phyloP scores from a whole-genome alignment of 2,797 vertebrate species.

The Mionectes olivaceus region DNA sequence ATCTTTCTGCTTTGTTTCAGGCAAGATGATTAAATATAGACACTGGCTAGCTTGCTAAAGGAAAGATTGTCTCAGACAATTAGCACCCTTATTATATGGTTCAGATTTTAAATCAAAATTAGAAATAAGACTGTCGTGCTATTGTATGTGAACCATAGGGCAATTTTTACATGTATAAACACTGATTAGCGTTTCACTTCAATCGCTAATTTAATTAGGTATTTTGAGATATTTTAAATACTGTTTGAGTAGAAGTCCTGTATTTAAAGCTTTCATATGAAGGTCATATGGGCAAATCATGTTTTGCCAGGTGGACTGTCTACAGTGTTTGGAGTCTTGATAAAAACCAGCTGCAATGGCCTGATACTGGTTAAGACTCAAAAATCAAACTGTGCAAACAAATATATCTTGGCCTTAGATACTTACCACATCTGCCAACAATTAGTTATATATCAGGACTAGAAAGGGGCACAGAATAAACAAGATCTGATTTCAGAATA shows the following conservation, averaged over 20 bases:
- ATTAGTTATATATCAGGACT: slow-evolving; percentile 85
- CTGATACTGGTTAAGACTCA: slow-evolving; percentile 88
- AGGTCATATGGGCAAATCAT: slow-evolving; percentile 84
- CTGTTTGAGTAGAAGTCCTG: slow-evolving; percentile 54
- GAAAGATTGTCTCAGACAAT: slow-evolving; percentile 22
- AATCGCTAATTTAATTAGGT: slow-evolving; percentile 72
- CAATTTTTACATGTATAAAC: slow-evolving; percentile 58
- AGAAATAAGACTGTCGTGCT: slow-evolving; percentile 26
- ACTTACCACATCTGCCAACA: slow-evolving; percentile 89
- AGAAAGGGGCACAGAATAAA: slow-evolving; percentile 78
- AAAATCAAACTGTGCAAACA: slow-evolving; percentile 94
- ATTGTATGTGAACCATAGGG: slow-evolving; percentile 35
- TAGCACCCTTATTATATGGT: slow-evolving; percentile 19
- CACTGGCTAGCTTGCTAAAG: slow-evolving; percentile 4
- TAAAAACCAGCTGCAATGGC: slow-evolving; percentile 90
- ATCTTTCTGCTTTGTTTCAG: slow-evolving; percentile 57
- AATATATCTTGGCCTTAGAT: slow-evolving; percentile 85
- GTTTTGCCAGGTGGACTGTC: slow-evolving; percentile 94
- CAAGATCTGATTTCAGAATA: slow-evolving; percentile 83
- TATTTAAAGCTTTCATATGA: slow-evolving; percentile 80
- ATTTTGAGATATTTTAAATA: slow-evolving; percentile 56
- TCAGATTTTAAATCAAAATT: slow-evolving; percentile 65
- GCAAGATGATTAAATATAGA: slow-evolving; percentile 16
- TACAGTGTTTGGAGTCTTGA: slow-evolving; percentile 81
- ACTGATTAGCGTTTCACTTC: slow-evolving; percentile 65